Conservation (phyloP, 2,888 invertebrate species). For the Cyaniris semiargus region DNA sequence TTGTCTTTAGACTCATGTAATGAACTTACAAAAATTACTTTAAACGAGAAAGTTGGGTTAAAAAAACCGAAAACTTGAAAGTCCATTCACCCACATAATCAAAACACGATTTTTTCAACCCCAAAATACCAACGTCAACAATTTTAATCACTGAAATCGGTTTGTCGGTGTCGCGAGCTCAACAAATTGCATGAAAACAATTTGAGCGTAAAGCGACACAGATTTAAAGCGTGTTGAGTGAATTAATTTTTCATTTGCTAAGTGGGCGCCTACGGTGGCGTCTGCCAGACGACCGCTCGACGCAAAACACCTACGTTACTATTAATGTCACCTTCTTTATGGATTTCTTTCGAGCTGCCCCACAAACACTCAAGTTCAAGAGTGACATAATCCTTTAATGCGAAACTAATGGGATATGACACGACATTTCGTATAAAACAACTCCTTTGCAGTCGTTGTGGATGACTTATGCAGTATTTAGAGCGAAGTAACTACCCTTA, state of each 20-base stretch:
- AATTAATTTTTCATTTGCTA: conserved; percentile 27
- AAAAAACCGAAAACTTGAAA: too few species aligned
- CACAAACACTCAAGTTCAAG: conserved; percentile 11
- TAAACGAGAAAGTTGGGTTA: too few species aligned
- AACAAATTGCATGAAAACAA: conserved; percentile 11
- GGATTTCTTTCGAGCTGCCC: conserved; percentile 5
- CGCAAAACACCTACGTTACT: conserved; percentile 10
- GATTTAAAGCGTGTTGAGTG: conserved; percentile 12
- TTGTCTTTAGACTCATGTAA: background rate
- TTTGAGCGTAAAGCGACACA: background rate
- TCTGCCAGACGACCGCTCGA: background rate
- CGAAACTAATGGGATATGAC: background rate
- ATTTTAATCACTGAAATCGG: conserved; percentile 14
- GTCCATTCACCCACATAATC: background rate
- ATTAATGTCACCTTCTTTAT: conserved; percentile 10
- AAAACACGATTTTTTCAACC: background rate
- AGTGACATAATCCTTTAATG: background rate
- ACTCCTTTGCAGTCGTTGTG: too few species aligned
- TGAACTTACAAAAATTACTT: background rate
- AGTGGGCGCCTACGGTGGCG: conserved; percentile 16
- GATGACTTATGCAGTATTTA: too few species aligned
- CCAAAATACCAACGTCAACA: background rate
- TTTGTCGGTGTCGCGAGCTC: background rate
- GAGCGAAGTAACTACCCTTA: too few species aligned
- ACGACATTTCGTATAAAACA: too few species aligned